A percentile compares a stretch with the other conserved stretches of the same genome.
phyloP scores from a whole-genome alignment of 2,797 vertebrate species.

The Lithobates pipiens region DNA sequence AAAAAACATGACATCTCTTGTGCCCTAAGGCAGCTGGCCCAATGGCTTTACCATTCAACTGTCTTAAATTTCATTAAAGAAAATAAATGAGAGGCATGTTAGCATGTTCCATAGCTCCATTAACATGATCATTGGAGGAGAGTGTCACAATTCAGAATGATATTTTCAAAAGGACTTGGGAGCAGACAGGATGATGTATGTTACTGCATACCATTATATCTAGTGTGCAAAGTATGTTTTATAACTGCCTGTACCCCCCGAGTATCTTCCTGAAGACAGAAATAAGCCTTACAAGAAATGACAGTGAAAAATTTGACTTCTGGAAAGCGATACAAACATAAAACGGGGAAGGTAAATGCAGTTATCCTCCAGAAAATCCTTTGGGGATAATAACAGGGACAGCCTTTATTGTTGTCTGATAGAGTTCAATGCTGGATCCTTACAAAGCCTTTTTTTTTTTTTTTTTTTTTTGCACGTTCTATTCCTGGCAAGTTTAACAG shows the following conservation, averaged over 20 bases:
- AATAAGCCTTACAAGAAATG: constrained; percentile 64
- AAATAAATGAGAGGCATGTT: constrained; percentile 34
- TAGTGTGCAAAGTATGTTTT: constrained; percentile 6
- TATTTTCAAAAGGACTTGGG: constrained; percentile 64
- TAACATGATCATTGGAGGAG: constrained; percentile 54
- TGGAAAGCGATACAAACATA: constrained; percentile 72
- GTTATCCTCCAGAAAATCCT: constrained; percentile 64
- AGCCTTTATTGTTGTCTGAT: constrained; percentile 61
- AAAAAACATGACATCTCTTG: no score
- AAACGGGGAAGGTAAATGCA: constrained; percentile 69
- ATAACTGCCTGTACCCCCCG: neutral
- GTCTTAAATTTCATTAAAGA: constrained; percentile 15
- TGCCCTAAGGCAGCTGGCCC: no score
- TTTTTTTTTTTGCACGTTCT: constrained; percentile 5
- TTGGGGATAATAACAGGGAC: constrained; percentile 67
- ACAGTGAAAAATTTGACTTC: constrained; percentile 74
- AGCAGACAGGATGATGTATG: constrained; percentile 58
- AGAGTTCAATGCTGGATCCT: constrained; percentile 51
- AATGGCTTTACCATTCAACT: neutral
- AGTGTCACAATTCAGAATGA: constrained; percentile 54
- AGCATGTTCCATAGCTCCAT: constrained; percentile 31
- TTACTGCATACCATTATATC: constrained; percentile 54
- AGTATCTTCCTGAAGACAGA: constrained; percentile 61
- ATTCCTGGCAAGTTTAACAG: constrained; percentile 11
- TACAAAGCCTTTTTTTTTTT: neutral